Evolutionary conservation across 2,113 vertebrate genomes (phyloP), one percentile per base, ranked within the genome.

Genomic region (Oryzias celebensis): DNA sequence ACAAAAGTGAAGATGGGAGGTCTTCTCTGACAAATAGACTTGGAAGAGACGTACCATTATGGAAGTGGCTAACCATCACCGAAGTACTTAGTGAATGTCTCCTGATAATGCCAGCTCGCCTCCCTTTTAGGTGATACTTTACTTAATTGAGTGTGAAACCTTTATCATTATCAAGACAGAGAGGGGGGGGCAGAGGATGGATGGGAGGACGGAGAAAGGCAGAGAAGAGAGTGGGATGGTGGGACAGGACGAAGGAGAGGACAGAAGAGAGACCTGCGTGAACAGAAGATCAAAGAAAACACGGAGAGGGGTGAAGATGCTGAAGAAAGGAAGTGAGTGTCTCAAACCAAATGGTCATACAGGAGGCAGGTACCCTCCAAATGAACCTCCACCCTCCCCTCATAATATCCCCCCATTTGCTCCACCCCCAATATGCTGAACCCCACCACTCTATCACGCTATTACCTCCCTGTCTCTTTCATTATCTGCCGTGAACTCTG

Each of bases 401-500:
- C 73, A 53, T 90, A 88, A 89, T 90, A 93, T 90, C 87, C 90
- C 88, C 87, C 15, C 67, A 68, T 73, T 72, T 65, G 49, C 65
- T 71, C 82, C 85, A 72, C 71, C 87, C 85, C 77, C 81, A 62
- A 82, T 88, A 77, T 87, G 87, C 82, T 81, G 90, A 91, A 92
- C 91, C 88, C 86, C 86, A 91, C 88, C 90, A 90, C 90, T 91
- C 78, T 59, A 83, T 91, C 88, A 90, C 87, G 89, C 91, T 91
- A 93, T 93, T 92, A 92, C 92, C 90, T 91, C 90, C 79, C 86
- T 91, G 90, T 90, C 90, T 90, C 89, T 92, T 93, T 93, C 92
- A 93, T 93, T 93, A 93, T 92, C 90, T 89, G 81, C 85, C 60
- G 82, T 93, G 92, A 93, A 93, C 92, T 93, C 91, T 90, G 81